These are phyloP conservation scores for Neotoma lepida DNA, from an alignment of 2,113 vertebrate genomes.

Conservation along the genomic window DNA sequence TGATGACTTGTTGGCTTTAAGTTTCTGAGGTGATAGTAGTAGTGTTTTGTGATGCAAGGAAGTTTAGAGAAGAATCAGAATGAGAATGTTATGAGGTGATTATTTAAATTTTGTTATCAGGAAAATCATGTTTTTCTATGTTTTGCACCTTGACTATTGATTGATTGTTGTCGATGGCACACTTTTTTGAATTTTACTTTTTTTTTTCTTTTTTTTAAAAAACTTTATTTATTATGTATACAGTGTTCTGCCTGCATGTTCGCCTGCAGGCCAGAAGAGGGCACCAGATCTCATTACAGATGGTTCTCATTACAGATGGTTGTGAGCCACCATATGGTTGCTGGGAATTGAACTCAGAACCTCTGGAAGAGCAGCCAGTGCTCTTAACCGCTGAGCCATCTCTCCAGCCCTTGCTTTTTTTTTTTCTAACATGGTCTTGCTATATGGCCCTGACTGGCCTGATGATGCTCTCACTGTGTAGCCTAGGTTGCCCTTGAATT, in stretches of 20 bases:
- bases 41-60: neutral
- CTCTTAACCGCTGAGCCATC: too few species aligned
- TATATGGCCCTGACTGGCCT: neutral
- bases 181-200: neutral
- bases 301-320: too few species aligned
- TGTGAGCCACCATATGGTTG: too few species aligned
- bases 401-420: too few species aligned
- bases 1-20: neutral
- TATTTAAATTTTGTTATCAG: constrained; percentile 17
- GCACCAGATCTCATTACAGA: too few species aligned
- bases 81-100: constrained; percentile 7
- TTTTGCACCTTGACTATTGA: constrained; percentile 18
- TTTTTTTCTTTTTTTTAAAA: neutral
- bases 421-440: neutral
- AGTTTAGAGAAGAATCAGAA: neutral
- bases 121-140: constrained; percentile 39
- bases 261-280: too few species aligned
- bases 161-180: neutral
- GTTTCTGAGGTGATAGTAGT: constrained; percentile 12
- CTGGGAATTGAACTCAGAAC: too few species aligned
- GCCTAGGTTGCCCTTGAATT: neutral
- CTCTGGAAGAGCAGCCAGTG: too few species aligned
- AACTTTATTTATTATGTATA: too few species aligned
- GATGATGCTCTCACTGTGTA: neutral
- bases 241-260: too few species aligned